Evolutionary conservation across 2,888 invertebrate genomes (phyloP).

Genomic region (Eupeodes luniger): DNA sequence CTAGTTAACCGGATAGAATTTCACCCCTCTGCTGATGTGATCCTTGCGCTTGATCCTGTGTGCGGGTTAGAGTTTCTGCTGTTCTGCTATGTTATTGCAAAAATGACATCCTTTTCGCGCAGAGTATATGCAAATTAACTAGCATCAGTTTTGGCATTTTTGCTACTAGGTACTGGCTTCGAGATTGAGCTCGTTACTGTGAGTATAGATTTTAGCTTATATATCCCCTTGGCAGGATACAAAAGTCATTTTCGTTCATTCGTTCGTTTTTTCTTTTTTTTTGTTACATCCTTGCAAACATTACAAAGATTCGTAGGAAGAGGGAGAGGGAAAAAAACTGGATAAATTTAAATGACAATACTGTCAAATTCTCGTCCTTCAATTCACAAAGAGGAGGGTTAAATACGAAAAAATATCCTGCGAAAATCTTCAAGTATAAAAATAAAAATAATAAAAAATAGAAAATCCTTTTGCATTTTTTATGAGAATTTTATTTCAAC

Average conservation of each 20-base stretch:
- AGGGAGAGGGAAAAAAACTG: constrained; percentile 4
- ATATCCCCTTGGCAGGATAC: constrained; percentile 46
- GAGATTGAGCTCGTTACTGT: constrained; percentile 56
- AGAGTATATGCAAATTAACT: constrained; percentile 73
- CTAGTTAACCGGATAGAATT: constrained; percentile 58
- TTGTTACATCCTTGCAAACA: constrained; percentile 23
- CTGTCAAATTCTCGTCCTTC: constrained; percentile 60
- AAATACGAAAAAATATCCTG: background rate
- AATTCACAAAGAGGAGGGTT: constrained; percentile 10
- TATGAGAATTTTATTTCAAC: constrained; percentile 26
- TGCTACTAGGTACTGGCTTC: constrained; percentile 18
- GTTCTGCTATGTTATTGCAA: constrained; percentile 58
- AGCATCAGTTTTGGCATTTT: constrained; percentile 43
- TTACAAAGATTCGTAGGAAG: background rate
- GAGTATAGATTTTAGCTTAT: constrained; percentile 56
- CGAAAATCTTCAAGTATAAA: constrained; percentile 17
- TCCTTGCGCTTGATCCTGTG: constrained; percentile 47
- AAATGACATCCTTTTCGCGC: constrained; percentile 61
- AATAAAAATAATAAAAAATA: background rate
- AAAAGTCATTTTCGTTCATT: constrained; percentile 68
- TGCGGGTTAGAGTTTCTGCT: constrained; percentile 23
- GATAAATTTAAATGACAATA: constrained; percentile 72
- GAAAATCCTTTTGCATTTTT: constrained; percentile 23
- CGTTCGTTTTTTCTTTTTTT: constrained; percentile 8
- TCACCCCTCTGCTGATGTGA: constrained; percentile 58